Evolutionary conservation across 2,888 invertebrate species (phyloP).

Genomic region (Crematogaster levior): DNA sequence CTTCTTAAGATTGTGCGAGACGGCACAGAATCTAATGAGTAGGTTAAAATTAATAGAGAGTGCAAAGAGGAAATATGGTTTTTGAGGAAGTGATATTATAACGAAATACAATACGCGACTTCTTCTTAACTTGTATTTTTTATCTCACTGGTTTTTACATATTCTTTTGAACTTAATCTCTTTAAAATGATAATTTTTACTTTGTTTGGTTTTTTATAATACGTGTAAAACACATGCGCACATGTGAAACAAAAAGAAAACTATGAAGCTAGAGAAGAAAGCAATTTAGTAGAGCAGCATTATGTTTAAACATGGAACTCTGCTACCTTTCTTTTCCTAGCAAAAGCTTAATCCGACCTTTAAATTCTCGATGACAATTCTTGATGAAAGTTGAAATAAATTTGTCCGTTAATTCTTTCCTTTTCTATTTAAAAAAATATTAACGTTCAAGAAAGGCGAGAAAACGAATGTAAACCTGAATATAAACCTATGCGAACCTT

Average conservation of each 20-base stretch:
- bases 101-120: background rate
- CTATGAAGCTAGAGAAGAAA: background rate
- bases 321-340: background rate
- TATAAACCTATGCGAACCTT: too few relatives aligned
- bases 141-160: background rate
- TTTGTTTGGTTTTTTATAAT: background rate
- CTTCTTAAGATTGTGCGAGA: background rate
- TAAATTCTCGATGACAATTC: background rate
- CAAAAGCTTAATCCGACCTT: background rate
- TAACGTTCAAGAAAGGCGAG: background rate
- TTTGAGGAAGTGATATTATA: background rate
- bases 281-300: background rate
- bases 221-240: background rate
- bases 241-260: too few relatives aligned
- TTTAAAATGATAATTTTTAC: background rate
- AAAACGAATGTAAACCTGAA: background rate
- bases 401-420: background rate
- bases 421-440: background rate
- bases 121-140: background rate
- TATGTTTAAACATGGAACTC: slow-evolving; percentile 11
- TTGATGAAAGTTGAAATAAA: background rate
- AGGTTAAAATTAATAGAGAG: background rate
- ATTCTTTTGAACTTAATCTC: background rate
- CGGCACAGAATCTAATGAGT: background rate
- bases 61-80: background rate